A percentile compares a stretch with the other conserved stretches of the same genome.
Conservation (phyloP, 2,888 invertebrate species). For the Sinodicranocentrus sp. region DNA sequence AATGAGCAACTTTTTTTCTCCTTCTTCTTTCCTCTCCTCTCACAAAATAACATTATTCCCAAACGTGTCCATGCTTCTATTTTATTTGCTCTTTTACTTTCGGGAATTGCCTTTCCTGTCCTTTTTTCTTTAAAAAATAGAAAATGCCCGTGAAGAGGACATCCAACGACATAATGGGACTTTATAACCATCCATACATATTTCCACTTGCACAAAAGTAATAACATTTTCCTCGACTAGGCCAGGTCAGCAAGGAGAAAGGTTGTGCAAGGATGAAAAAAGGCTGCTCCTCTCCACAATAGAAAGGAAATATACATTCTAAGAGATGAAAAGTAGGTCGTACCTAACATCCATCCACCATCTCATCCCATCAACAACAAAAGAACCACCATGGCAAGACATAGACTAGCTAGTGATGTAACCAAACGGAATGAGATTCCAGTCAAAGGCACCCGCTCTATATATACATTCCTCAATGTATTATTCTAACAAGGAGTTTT, state of each 20-base stretch:
- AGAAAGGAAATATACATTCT: too few species aligned
- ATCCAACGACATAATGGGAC: not conserved
- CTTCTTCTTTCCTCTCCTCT: slow-evolving; percentile 20
- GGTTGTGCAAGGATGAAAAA: slow-evolving; percentile 4
- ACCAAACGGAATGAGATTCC: not conserved
- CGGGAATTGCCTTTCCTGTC: slow-evolving; percentile 28
- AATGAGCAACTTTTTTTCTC: slow-evolving; percentile 46
- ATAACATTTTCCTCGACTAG: not conserved
- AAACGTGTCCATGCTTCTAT: slow-evolving; percentile 47
- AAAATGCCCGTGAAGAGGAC: not conserved
- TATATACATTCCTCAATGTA: not conserved
- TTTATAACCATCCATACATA: slow-evolving; percentile 18
- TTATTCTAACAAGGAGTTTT: not conserved
- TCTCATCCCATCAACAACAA: slow-evolving; percentile 50
- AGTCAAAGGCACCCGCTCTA: not conserved
- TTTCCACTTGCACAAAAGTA: not conserved
- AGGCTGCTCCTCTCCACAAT: too few species aligned
- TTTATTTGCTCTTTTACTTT: slow-evolving; percentile 56
- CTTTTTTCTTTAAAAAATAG: slow-evolving; percentile 5
- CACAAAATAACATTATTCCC: slow-evolving; percentile 61
- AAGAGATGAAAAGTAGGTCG: slow-evolving; percentile 45
- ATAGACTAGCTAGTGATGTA: not conserved
- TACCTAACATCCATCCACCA: slow-evolving; percentile 17
- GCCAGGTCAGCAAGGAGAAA: not conserved
- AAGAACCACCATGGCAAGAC: slow-evolving; percentile 39